Conservation (phyloP, 2,113 vertebrate species). For the Hippocampus comes region DNA sequence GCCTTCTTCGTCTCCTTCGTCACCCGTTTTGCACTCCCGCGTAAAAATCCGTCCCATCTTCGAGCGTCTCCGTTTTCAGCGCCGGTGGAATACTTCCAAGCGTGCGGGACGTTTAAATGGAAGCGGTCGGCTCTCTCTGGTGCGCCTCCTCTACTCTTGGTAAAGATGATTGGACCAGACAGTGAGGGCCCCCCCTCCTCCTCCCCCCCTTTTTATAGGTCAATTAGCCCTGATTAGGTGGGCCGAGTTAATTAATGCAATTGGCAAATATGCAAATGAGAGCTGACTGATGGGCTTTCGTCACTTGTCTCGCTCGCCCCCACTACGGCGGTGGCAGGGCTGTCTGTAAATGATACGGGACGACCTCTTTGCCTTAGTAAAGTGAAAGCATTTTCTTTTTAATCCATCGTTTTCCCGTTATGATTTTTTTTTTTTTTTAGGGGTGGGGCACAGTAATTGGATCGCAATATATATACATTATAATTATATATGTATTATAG, state of each 20-base stretch:
- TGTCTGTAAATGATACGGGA: not conserved
- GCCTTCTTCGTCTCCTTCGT: slow-evolving; percentile 45
- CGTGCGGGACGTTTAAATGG: slow-evolving; percentile 55
- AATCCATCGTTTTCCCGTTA: slow-evolving; percentile 1
- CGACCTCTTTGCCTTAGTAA: not conserved
- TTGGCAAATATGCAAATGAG: slow-evolving; percentile 79
- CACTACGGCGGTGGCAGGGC: not conserved
- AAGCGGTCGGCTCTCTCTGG: slow-evolving; percentile 74
- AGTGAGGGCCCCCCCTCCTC: slow-evolving; percentile 72
- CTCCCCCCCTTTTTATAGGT: slow-evolving; percentile 78
- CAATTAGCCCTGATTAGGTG: slow-evolving; percentile 89
- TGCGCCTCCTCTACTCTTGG: slow-evolving; percentile 71
- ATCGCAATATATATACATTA: slow-evolving; percentile 20
- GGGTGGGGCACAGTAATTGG: slow-evolving; percentile 4
- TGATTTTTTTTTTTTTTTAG: slow-evolving; percentile 4
- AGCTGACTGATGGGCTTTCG: slow-evolving; percentile 67
- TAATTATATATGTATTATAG: slow-evolving; percentile 23
- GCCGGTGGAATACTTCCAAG: slow-evolving; percentile 35
- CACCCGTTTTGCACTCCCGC: slow-evolving; percentile 44
- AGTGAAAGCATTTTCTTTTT: slow-evolving; percentile 5
- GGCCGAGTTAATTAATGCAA: slow-evolving; percentile 82
- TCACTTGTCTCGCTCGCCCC: slow-evolving; percentile 47
- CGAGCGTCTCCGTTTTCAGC: not conserved
- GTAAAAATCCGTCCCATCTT: not conserved
- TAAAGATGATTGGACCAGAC: slow-evolving; percentile 82